Conservation (phyloP, 2,797 vertebrate genomes). For the Esox lucius region DNA sequence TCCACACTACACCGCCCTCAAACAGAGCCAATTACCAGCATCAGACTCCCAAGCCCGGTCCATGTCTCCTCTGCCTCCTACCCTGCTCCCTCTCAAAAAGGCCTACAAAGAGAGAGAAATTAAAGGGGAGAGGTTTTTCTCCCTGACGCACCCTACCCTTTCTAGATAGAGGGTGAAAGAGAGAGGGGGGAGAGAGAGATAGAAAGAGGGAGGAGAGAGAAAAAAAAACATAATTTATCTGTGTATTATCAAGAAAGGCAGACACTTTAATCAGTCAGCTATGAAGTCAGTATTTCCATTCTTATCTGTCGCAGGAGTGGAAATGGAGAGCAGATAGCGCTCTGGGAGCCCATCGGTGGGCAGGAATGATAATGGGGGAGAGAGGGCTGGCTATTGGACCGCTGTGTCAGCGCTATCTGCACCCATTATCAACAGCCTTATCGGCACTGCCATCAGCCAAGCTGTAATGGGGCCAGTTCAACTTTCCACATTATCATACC, state of each 20-base stretch:
- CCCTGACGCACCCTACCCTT: slow-evolving; percentile 64
- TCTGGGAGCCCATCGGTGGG: slow-evolving; percentile 91
- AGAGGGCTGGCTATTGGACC: slow-evolving; percentile 89
- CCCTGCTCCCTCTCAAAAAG: slow-evolving; percentile 50
- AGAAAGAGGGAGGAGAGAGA: slow-evolving; percentile 35
- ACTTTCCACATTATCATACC: slow-evolving; percentile 99
- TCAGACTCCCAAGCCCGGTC: slow-evolving; percentile 37
- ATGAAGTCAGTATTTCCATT: slow-evolving; percentile 99
- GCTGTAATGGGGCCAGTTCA: slow-evolving; percentile 99
- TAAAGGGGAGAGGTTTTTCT: slow-evolving; percentile 69
- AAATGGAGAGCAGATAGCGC: slow-evolving; percentile 99
- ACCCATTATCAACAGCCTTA: slow-evolving; percentile 94
- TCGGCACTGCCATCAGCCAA: slow-evolving; percentile 90
- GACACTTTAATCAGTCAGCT: slow-evolving; percentile 99
- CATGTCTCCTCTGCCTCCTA: slow-evolving; percentile 32
- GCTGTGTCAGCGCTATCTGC: slow-evolving; percentile 90
- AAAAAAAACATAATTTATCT: slow-evolving; percentile 99
- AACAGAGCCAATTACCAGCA: slow-evolving; percentile 56
- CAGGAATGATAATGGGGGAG: slow-evolving; percentile 98
- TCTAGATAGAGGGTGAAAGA: slow-evolving; percentile 35
- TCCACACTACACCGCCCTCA: slow-evolving; percentile 26
- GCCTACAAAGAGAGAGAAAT: slow-evolving; percentile 71
- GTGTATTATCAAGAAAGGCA: slow-evolving; percentile 99
- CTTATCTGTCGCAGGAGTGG: slow-evolving; percentile 99
- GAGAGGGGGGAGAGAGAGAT: slow-evolving; percentile 31